A percentile compares a stretch with the other conserved stretches of the same genome.
These are phyloP conservation scores for Xenus cinereus DNA, from an alignment of 2,113 vertebrate genomes.

Conservation along the genomic window DNA sequence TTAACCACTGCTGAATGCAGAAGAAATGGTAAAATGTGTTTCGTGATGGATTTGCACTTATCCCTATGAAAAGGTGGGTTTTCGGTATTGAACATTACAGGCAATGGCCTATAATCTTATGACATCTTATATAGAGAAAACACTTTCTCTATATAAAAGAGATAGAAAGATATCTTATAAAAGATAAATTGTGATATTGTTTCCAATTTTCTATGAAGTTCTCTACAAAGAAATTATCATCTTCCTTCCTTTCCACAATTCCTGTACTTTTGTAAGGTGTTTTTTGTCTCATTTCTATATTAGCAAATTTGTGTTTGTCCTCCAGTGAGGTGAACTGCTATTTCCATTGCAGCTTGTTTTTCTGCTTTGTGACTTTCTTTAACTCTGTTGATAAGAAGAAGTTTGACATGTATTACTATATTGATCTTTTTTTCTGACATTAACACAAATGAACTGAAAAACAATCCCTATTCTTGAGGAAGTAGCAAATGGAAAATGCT, in stretches of 20 bases:
- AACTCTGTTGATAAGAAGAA: background rate
- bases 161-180: background rate
- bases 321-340: background rate
- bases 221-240: background rate
- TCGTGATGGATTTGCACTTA: background rate
- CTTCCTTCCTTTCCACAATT: background rate
- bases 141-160: background rate
- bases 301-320: background rate
- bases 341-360: background rate
- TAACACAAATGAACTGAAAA: background rate
- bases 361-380: background rate
- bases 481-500: background rate
- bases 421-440: background rate
- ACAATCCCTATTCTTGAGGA: background rate
- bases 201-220: background rate
- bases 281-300: background rate
- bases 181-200: background rate
- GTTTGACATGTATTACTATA: background rate
- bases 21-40: rapidly evolving
- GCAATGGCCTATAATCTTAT: background rate
- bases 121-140: too few species aligned
- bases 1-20: background rate
- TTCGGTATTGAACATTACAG: background rate
- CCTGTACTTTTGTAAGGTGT: background rate
- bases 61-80: background rate